Base-by-base conservation (phyloP, 2,888 invertebrate species). In the Adela reaumurella region DNA sequence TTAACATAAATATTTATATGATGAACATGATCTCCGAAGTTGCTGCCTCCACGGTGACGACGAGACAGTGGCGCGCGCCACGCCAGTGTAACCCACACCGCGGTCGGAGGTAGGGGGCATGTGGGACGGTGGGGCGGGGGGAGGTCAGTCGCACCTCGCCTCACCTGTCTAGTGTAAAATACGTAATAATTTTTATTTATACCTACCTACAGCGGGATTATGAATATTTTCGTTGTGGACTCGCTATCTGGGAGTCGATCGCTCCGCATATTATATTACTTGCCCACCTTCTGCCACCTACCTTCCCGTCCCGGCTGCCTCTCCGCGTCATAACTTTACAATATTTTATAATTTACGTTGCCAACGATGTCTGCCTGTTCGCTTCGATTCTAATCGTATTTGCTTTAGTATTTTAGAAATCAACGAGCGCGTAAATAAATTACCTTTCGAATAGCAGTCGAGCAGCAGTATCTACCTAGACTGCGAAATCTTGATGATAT, bases 251-350 rank as follows among this genome's bases (percentile, higher is more conserved):
- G 55, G 57, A 61, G 55, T 54, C 60, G 63, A 70, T 70, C 69
- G 67, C 57, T 58, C 63, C 63, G 61, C 68, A 67, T 74, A 74
- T 77, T 65, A 72, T 63, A 67, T 76, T 76, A 74, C 74, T 11
- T 35, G 14, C 11, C 35, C n/a, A n/a, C n/a, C n/a, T n/a, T n/a
- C n/a, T n/a, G n/a, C n/a, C n/a, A n/a, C n/a, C n/a, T n/a, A n/a
- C n/a, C n/a, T n/a, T n/a, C n/a, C n/a, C n/a, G n/a, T n/a, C n/a
- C n/a, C n/a, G 6, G 11, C 11, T 14, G 11, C 6, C 11, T 35
- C 35, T 35, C 35, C 35, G 11, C 35, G 4, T 35, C 8, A 14
- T 35, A 35, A 35, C n/a, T 35, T n/a, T 35, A 35, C 35, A 35
- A 35, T 11, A 35, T 35, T 35, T 35, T 35, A 35, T 35, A 35